Base-by-base conservation (phyloP, 2,797 vertebrate genomes). In the Chromis chromis region DNA sequence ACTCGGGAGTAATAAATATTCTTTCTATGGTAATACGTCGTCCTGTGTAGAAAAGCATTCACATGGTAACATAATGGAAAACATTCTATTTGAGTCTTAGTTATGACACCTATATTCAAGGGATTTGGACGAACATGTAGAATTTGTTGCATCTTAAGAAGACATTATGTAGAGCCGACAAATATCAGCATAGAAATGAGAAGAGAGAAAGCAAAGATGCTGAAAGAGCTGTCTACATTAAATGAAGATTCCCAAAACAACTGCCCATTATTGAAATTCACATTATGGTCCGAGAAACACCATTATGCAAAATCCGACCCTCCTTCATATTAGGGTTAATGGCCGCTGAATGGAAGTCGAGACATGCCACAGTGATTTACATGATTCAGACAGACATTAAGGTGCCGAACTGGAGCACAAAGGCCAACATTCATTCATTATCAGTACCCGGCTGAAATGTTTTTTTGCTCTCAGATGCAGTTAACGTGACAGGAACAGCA, bases 1-100 rank as follows among this genome's bases (percentile, higher is more conserved):
- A 76, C 27, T 60, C 24, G 1, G n/a, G 42, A 73, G 55, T 48
- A 77, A 87, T 84, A 88, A 84, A 89, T 86, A 86, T 86, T 80
- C 70, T 60, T 55, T 84, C 72, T 72, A 67, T 14, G 73, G 62
- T 80, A 76, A 81, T 44, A 42, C 27, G 31, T 56, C 10, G 14
- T 79, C 66, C 65, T 64, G 74, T 70, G 64, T 59, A 70, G 72
- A 78, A 70, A 85, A 78, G 48, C 67, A 83, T 86, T 85, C 58
- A 73, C 58, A 42, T 67, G 76, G 60, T 65, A 71, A 33, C 14
- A 25, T 53, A 56, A 70, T 73, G 39, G 21, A 52, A 72, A 81
- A 79, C 56, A 74, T 71, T 74, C 55, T 66, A 25, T 33, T 65
- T 3, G 57, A 56, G 50, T 68, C 74, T 65, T n/a, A 40, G 44